A percentile compares a stretch with the other conserved stretches of the same genome.
Evolutionary conservation across 2,888 invertebrate genomes (phyloP).

Genomic region (Yponomeuta evonymella): DNA sequence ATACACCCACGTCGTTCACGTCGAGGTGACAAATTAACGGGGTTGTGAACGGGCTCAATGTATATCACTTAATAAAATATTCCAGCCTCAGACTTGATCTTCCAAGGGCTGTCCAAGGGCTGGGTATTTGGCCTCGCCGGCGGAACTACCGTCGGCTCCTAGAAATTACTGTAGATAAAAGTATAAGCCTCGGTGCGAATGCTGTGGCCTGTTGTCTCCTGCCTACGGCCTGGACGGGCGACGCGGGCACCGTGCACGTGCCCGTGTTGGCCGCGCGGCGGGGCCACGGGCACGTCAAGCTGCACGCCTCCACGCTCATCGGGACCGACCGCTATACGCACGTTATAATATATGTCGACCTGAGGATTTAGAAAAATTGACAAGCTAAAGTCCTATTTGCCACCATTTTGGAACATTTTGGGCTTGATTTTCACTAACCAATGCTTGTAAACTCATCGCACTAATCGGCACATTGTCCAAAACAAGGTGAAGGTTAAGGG

Average conservation of each 20-base stretch:
- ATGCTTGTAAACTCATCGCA: constrained; percentile 70
- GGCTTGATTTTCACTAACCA: no score
- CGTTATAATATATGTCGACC: constrained; percentile 44
- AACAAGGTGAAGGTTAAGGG: no score
- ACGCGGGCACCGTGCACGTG: constrained; percentile 78
- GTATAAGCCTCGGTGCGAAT: no score
- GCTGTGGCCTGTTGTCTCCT: no score
- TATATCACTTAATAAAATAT: no score
- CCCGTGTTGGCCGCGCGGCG: constrained; percentile 56
- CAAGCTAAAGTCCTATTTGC: no score
- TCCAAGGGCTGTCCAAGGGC: no score
- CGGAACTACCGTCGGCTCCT: no score
- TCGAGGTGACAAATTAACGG: not conserved
- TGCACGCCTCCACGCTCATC: constrained; percentile 85
- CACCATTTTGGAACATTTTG: no score
- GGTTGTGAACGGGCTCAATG: constrained; percentile 38
- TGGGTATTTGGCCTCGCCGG: no score
- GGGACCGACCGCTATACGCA: constrained; percentile 83
- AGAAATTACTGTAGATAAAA: no score
- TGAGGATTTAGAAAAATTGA: not conserved
- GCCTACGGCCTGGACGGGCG: constrained; percentile 71
- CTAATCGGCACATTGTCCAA: constrained; percentile 85
- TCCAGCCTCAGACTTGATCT: no score
- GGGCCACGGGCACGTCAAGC: constrained; percentile 83
- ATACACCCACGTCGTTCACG: constrained; percentile 85